These are phyloP conservation scores for Larimichthys crocea DNA, from an alignment of 2,113 vertebrate species.

Conservation along the genomic window DNA sequence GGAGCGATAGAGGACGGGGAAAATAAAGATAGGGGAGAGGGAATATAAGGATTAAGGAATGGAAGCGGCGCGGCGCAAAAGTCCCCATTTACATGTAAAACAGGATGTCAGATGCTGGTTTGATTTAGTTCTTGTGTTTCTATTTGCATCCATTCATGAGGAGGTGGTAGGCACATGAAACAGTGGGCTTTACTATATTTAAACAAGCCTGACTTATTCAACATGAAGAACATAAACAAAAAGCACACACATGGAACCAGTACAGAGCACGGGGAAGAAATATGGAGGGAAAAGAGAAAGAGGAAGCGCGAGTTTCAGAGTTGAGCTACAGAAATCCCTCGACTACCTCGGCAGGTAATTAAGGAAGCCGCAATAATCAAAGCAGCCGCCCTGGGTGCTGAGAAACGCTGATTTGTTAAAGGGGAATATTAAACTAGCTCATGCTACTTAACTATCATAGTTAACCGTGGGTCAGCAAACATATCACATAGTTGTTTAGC, in stretches of 20 bases:
- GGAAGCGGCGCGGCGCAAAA: neutral
- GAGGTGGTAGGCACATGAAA: neutral
- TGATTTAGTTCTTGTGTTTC: constrained; percentile 18
- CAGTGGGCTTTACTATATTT: neutral
- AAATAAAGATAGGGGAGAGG: constrained; percentile 20
- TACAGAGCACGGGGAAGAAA: neutral
- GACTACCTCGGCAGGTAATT: constrained; percentile 40
- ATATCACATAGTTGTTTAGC: neutral
- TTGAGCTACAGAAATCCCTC: constrained; percentile 40
- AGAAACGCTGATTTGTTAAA: constrained; percentile 38
- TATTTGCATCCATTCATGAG: constrained; percentile 24
- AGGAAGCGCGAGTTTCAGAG: neutral
- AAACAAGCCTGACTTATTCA: constrained; percentile 12
- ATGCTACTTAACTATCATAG: neutral
- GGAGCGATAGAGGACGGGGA: neutral
- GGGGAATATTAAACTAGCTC: constrained; percentile 40
- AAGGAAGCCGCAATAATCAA: constrained; percentile 49
- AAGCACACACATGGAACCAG: neutral
- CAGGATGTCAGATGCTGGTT: constrained; percentile 24
- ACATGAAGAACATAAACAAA: neutral
- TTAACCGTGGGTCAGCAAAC: neutral
- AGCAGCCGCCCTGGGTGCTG: constrained; percentile 35
- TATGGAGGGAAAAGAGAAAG: constrained; percentile 6
- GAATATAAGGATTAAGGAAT: constrained; percentile 13
- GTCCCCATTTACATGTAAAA: constrained; percentile 34